Evolutionary conservation across 2,113 vertebrate genomes (phyloP).

Genomic region (Mormyrus iriodes): DNA sequence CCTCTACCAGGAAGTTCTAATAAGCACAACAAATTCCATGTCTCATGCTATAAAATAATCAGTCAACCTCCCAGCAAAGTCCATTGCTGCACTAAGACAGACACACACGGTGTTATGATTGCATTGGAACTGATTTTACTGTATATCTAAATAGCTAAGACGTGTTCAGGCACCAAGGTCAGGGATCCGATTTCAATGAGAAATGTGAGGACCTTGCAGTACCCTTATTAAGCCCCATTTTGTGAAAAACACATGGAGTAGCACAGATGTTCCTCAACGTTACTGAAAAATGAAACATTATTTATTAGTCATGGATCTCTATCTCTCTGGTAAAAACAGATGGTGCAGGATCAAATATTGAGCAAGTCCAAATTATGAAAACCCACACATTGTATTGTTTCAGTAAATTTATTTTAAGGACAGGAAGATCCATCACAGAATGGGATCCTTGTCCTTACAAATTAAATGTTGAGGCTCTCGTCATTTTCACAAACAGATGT

Average conservation of each 20-base stretch:
- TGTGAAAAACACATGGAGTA: not conserved
- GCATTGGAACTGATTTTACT: not conserved
- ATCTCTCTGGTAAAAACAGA: constrained; percentile 3
- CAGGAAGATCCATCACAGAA: not conserved
- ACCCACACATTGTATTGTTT: not conserved
- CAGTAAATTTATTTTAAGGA: constrained; percentile 4
- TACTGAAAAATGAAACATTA: not conserved
- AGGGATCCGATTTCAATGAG: not conserved
- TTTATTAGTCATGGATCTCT: not conserved
- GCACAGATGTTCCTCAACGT: not conserved
- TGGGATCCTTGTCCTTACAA: not conserved
- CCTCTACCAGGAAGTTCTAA: not conserved
- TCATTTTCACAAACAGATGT: not conserved
- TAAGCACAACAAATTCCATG: constrained; percentile 23
- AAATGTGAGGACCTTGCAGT: not conserved
- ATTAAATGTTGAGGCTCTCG: not conserved
- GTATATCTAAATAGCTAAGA: not conserved
- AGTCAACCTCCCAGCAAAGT: constrained; percentile 10
- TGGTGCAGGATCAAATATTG: not conserved
- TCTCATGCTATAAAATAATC: constrained; percentile 25
- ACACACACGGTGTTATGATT: not conserved
- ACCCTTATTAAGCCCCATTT: not conserved
- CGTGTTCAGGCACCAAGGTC: not conserved
- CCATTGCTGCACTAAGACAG: not conserved
- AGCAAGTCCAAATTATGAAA: not conserved